Base-by-base conservation (phyloP, 2,888 invertebrate genomes). In the Aphidoletes aphidimyza region DNA sequence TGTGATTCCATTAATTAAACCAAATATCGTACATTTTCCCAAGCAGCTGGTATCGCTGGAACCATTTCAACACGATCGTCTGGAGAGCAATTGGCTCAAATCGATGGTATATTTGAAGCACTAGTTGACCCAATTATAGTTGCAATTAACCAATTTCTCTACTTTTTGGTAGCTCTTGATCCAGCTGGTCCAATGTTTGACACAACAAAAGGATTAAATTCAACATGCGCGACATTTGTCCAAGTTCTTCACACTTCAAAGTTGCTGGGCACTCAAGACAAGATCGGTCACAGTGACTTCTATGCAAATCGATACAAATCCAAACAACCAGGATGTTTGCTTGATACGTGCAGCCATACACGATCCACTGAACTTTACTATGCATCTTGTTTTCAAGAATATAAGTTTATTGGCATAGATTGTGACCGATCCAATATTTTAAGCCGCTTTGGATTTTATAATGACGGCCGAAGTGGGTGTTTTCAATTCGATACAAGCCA, bases 401-500 rank as follows among this genome's bases (percentile, higher is more conserved):
- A 54, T 26, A n/a, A 3, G 3, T 78, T 78, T 14, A 78, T 78
- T 2, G 78, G 37, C 5, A 34, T 9, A 19, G 14, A 17, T 17
- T 78, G 78, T 36, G 19, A 36, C 36, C 22, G 26, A 3, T 26
- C 26, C 3, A 26, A 22, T 22, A 30, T 26, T 34, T 2, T 36
- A 36, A 78, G 78, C 36, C 78, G 36, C 8, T 78, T 36, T 78
- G 78, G 78, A 19, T 36, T 78, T n/a, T 78, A 36, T n/a, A 78
- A 34, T 36, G 78, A 78, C n/a, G 36, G 19, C 6, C 34, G 36
- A 36, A 26, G 36, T 6, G 78, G 78, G 3, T 30, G 30, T 30
- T 69, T 9, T 69, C 1, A 9, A 2, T 26, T 69, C 9, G 9
- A 3, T 1, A 69, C 59, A 22, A 30, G 30, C 17, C 5, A 5